Base-by-base conservation (phyloP, 2,113 vertebrate genomes). In the Echinops telfairi region DNA sequence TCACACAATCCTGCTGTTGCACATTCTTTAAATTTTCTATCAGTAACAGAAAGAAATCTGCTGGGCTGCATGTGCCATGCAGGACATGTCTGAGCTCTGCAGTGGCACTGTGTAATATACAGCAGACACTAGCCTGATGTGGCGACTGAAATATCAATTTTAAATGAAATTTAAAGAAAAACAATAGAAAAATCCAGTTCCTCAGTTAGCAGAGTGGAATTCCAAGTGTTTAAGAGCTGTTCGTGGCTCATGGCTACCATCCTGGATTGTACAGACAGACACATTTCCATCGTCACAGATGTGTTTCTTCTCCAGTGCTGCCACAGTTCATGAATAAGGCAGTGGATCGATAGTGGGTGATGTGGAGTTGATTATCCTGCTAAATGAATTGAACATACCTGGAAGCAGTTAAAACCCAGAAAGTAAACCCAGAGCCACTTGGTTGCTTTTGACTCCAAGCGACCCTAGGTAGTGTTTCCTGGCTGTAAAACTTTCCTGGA, bases 271-370 rank as follows among this genome's bases (percentile, higher is more conserved):
- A 19, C 1, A 47, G 20, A 20, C 27, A 7, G 0, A 9, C 27
- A 43, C 20, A 31, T 83, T 73, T 36, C 62, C 19, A 36, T 47
- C 43, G 70, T 57, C 29, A 36, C 43, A n/a, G 8, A 40, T 25
- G 6, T 23, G 68, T 80, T 25, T 22, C 33, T 43, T 68, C 23
- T 19, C 20, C 20, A 19, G 6, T 29, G 29, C 10, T 58, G n/a
- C n/a, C n/a, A 1, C 36, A 76, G 27, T 80, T 94, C 33, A 87
- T 23, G 79, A 91, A 76, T 83, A 38, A 73, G 79, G 9, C 77
- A 19, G 38, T 53, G 4, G 11, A 58, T 79, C 84, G 29, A 1
- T 23, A 27, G 11, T 79, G 38, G 43, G 43, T 40, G 12, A 88
- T 88, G 66, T 88, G 20, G 25, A 36, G 7, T 79, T 4, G 33